These are phyloP conservation scores for Chaenocephalus aceratus DNA, from an alignment of 2,113 vertebrate species.

Conservation along the genomic window DNA sequence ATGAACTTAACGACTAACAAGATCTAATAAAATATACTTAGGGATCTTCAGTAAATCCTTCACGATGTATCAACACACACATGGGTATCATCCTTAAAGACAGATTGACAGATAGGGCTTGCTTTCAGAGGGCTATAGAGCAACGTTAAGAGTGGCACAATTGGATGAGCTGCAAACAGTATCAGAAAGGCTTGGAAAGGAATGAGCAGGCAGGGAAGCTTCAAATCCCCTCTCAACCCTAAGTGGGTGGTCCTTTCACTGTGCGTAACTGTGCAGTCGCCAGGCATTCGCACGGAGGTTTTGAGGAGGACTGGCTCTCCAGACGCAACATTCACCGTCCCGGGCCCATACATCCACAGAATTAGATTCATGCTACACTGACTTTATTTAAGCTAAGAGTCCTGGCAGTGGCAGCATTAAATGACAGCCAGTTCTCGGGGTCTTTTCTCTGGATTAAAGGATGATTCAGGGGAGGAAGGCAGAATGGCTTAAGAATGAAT, in stretches of 20 bases:
- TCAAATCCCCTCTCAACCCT: slow-evolving; percentile 86
- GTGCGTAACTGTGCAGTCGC: slow-evolving; percentile 86
- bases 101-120: slow-evolving; percentile 63
- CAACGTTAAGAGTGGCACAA: slow-evolving; percentile 72
- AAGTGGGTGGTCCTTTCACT: slow-evolving; percentile 88
- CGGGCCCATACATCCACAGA: slow-evolving; percentile 84
- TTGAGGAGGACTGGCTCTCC: slow-evolving; percentile 80
- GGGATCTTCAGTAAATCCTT: slow-evolving; percentile 51
- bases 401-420: slow-evolving; percentile 81
- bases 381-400: slow-evolving; percentile 86
- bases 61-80: slow-evolving; percentile 42
- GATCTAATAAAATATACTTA: slow-evolving; percentile 50
- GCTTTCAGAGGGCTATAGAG: slow-evolving; percentile 56
- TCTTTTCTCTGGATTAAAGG: slow-evolving; percentile 84
- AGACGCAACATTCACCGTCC: slow-evolving; percentile 84
- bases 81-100: slow-evolving; percentile 47
- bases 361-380: slow-evolving; percentile 89
- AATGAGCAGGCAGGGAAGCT: slow-evolving; percentile 82
- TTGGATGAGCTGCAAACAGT: slow-evolving; percentile 81
- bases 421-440: slow-evolving; percentile 83
- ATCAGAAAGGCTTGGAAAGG: slow-evolving; percentile 79
- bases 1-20: slow-evolving; percentile 64
- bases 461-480: slow-evolving; percentile 82
- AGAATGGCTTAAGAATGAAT: slow-evolving; percentile 78
- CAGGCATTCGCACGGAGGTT: slow-evolving; percentile 83